Percentiles rank a stretch among this genome's conserved stretches.
Evolutionary conservation across 2,113 vertebrate species (phyloP).

Genomic region (Dasyprocta punctata): DNA sequence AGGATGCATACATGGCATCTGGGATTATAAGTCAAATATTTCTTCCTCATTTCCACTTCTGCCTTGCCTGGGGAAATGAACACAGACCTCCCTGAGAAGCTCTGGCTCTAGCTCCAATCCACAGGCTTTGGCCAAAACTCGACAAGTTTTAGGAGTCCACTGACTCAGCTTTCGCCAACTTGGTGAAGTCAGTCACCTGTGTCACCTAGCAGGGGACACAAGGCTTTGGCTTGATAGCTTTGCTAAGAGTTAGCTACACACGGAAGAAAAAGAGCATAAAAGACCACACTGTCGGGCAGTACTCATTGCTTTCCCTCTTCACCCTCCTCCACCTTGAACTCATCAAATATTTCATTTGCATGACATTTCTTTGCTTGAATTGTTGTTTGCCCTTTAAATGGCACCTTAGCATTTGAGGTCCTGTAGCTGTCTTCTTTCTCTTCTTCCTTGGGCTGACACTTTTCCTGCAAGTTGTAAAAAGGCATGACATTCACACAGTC

Average conservation of each 20-base stretch:
- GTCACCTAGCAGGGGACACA: neutral
- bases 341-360: constrained; percentile 60
- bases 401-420: constrained; percentile 63
- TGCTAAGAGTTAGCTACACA: neutral
- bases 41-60: neutral
- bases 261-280: neutral
- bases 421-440: constrained; percentile 51
- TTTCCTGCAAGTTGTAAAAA: constrained; percentile 56
- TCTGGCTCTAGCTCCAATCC: neutral
- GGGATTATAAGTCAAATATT: neutral
- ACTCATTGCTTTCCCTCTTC: neutral
- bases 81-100: neutral
- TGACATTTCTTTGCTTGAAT: constrained; percentile 57
- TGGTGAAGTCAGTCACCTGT: neutral
- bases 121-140: neutral
- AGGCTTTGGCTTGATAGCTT: neutral
- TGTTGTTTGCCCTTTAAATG: constrained; percentile 74
- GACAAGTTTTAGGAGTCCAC: neutral
- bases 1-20: neutral
- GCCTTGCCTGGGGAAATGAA: neutral
- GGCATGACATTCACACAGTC: constrained; percentile 32
- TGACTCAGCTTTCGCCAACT: neutral
- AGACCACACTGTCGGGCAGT: neutral
- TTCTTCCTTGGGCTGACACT: constrained; percentile 54
- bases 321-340: neutral